Evolutionary conservation across 2,113 vertebrate species (phyloP).

Genomic region (Chauna torquata): DNA sequence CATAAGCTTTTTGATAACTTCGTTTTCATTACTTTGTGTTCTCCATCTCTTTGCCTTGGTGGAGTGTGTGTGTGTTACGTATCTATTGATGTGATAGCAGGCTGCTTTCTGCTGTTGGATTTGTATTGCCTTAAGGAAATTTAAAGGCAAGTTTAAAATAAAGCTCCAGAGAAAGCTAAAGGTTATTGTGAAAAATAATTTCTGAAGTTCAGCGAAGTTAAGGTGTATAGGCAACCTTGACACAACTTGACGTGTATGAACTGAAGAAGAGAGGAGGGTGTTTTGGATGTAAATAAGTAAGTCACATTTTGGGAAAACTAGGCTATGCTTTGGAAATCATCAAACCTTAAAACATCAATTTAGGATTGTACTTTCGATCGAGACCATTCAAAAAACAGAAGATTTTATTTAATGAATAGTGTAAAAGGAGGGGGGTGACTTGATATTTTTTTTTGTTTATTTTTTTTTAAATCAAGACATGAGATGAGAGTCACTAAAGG

Average conservation of each 20-base stretch:
- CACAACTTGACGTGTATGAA: background rate
- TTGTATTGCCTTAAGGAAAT: background rate
- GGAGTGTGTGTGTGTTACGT: background rate
- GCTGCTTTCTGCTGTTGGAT: background rate
- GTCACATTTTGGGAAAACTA: background rate
- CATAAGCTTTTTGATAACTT: background rate
- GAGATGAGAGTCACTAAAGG: background rate
- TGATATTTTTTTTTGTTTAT: background rate
- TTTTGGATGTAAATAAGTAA: background rate
- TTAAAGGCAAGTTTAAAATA: background rate
- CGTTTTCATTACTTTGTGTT: background rate
- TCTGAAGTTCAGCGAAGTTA: background rate
- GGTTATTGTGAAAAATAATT: background rate
- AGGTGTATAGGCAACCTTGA: background rate
- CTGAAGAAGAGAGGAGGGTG: background rate
- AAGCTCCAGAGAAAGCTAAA: background rate
- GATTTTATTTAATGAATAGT: background rate
- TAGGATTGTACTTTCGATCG: background rate
- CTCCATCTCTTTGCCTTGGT: background rate
- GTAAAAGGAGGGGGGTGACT: background rate
- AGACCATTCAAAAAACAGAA: background rate
- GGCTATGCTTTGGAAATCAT: background rate
- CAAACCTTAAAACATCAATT: background rate
- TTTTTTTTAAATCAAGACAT: fast-evolving
- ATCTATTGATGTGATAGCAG: background rate